Evolutionary conservation across 2,888 invertebrate species (phyloP), one percentile per base, ranked within the genome.

Genomic region (Thelaira solivaga): DNA sequence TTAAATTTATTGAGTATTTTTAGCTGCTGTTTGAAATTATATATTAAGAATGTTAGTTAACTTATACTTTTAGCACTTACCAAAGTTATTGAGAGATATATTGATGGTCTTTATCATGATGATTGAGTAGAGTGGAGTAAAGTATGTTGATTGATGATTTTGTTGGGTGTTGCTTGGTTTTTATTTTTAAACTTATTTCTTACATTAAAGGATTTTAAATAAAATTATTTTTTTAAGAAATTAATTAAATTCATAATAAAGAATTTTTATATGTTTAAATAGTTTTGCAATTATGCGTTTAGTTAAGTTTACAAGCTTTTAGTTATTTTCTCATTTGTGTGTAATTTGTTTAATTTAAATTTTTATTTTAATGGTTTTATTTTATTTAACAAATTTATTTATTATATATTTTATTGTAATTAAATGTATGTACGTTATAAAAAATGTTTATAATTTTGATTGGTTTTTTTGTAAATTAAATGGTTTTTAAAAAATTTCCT

Each of bases 91-190:
- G 76, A 76, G 78, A 39, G 34, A 53, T 34, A n/a, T n/a, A n/a
- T n/a, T 22, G 36, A 29, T 2, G 26, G 18, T 62, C 11, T 71
- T 80, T 74, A 62, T 59, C 62, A 73, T 78, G 74, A 34, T 80
- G 80, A 80, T 80, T 68, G 53, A 67, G 47, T 39, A 45, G 64
- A 64, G 62, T 59, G 71, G 53, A 67, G 47, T 39, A 45, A 61
- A 64, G 62, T 59, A 73, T 69, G 79, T 81, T 82, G 82, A 82
- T 82, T 82, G 82, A 74, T 69, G 82, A 80, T 51, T 62, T 34
- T 34, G 31, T 34, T 36, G 10, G 13, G 20, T 16, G 29, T 26
- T 36, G 65, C 13, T 64, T 13, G 7, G 22, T 49, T 31, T 8
- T 31, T 31, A 4, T 31, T 65, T 47, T 67, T 69, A 69, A 49